These are phyloP conservation scores for Pelecanus crispus DNA, from an alignment of 2,113 vertebrate species.

Conservation along the genomic window DNA sequence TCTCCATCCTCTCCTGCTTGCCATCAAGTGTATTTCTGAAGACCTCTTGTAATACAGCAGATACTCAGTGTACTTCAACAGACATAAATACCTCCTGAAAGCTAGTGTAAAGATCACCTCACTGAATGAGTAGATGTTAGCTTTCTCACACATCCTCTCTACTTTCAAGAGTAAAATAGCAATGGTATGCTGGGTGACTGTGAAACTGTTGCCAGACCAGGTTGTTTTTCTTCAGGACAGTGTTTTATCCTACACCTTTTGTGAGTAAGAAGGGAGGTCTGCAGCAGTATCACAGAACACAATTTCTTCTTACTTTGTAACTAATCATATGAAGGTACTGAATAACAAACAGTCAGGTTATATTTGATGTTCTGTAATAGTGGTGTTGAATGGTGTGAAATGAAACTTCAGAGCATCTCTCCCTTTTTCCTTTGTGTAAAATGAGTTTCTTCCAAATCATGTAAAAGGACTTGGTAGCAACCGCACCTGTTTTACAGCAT, in stretches of 20 bases:
- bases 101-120: background rate
- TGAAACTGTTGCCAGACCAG: background rate
- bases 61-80: background rate
- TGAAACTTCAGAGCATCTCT: background rate
- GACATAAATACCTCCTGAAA: background rate
- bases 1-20: background rate
- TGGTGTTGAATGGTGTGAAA: background rate
- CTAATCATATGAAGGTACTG: background rate
- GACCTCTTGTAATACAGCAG: background rate
- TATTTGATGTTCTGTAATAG: background rate
- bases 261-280: background rate
- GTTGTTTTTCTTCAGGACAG: background rate
- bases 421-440: background rate
- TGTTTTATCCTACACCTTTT: background rate
- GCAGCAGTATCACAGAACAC: accelerated
- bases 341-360: background rate
- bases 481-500: background rate
- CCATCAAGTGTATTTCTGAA: background rate
- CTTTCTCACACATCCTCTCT: background rate
- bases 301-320: background rate
- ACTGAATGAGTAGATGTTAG: background rate
- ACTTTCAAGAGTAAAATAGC: background rate
- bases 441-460: background rate
- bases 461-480: background rate
- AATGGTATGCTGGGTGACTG: background rate